A percentile compares a stretch with the other conserved stretches of the same genome.
These are phyloP conservation scores for Clinocottus analis DNA, from an alignment of 2,113 vertebrate genomes.

Conservation along the genomic window DNA sequence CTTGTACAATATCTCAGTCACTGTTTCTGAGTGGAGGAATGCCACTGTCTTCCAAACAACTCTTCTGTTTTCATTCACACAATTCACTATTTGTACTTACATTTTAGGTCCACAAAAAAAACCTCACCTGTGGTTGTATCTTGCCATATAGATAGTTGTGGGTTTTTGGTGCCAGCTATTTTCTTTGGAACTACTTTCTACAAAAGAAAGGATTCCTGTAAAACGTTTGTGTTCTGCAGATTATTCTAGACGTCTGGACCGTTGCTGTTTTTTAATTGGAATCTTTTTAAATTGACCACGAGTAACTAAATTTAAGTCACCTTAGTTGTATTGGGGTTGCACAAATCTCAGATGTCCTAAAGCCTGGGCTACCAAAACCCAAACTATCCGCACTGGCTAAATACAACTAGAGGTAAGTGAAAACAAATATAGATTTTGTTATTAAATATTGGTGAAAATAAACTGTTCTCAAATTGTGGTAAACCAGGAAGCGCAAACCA, in stretches of 20 bases:
- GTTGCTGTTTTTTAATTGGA: background rate
- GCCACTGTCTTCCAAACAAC: background rate
- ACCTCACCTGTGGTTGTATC: background rate
- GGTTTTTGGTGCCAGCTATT: background rate
- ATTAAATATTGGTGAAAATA: background rate
- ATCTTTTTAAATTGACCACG: slow-evolving; percentile 3
- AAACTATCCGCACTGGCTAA: slow-evolving; percentile 2
- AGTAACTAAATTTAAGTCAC: background rate
- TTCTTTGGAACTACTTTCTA: background rate
- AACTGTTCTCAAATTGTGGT: background rate
- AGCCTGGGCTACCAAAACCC: background rate
- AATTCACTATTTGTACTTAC: background rate
- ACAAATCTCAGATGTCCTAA: background rate
- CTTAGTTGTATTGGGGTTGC: background rate
- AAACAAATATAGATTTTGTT: background rate
- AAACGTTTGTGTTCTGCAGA: background rate
- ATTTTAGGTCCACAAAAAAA: background rate
- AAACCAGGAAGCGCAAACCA: background rate
- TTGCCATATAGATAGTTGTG: background rate
- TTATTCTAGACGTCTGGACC: background rate
- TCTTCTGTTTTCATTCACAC: background rate
- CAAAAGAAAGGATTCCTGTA: background rate
- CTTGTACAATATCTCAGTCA: background rate
- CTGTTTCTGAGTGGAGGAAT: slow-evolving; percentile 5
- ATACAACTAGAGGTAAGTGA: background rate